Evolutionary conservation across 2,797 vertebrate genomes (phyloP).

Genomic region (Oophaga sylvatica): DNA sequence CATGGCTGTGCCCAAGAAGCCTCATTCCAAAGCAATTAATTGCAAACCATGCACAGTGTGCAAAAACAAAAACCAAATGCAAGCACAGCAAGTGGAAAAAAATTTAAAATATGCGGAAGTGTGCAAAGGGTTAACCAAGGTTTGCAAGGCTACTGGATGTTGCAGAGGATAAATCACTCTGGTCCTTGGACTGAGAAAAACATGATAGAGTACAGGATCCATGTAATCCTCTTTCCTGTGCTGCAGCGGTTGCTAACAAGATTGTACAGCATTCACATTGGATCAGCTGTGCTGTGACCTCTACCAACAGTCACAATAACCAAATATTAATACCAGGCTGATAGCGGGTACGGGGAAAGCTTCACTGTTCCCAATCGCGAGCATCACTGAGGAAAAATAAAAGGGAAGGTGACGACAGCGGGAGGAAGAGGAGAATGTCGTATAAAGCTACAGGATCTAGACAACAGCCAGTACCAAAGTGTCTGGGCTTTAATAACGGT

Average conservation of each 20-base stretch:
- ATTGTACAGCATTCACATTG: conserved; percentile 63
- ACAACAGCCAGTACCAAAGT: background rate
- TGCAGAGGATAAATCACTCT: conserved; percentile 60
- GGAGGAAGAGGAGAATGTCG: background rate
- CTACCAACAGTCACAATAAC: conserved; percentile 62
- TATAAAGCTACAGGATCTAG: background rate
- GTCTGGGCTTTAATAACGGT: background rate
- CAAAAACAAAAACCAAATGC: background rate
- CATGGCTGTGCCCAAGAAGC: conserved; percentile 31
- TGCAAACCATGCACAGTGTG: background rate
- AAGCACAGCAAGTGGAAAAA: background rate
- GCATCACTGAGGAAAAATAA: conserved; percentile 10
- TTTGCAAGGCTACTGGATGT: conserved; percentile 4
- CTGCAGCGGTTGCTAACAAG: conserved; percentile 65
- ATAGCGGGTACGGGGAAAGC: conserved; percentile 7
- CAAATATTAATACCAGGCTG: conserved; percentile 41
- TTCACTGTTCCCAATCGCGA: conserved; percentile 12
- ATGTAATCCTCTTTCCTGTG: conserved; percentile 64
- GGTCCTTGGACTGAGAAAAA: conserved; percentile 47
- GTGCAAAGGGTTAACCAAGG: conserved; percentile 34
- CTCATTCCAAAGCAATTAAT: background rate
- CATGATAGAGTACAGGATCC: conserved; percentile 40
- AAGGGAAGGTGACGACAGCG: background rate
- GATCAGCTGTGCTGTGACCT: conserved; percentile 69
- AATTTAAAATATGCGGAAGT: background rate